These are phyloP conservation scores for Gisinianus flammeolus DNA, from an alignment of 2,888 invertebrate species.

Conservation along the genomic window DNA sequence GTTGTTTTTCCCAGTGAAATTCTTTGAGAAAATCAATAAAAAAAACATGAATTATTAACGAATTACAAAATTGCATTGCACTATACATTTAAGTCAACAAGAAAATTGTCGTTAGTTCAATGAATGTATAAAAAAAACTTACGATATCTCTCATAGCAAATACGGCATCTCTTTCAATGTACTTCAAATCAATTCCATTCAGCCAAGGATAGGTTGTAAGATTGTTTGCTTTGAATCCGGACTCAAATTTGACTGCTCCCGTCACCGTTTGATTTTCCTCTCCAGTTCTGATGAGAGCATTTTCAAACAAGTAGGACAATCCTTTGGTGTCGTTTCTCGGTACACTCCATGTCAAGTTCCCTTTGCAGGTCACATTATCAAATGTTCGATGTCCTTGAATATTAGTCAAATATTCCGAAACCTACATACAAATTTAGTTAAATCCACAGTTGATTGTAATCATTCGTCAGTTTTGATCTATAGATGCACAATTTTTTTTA, in stretches of 20 bases:
- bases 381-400: constrained; percentile 32
- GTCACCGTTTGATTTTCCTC: constrained; percentile 38
- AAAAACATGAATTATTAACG: neutral
- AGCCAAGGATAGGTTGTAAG: constrained; percentile 42
- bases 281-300: constrained; percentile 40
- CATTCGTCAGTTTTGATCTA: neutral
- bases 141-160: neutral
- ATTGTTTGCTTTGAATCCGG: constrained; percentile 37
- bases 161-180: constrained; percentile 45
- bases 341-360: constrained; percentile 45
- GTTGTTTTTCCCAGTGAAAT: constrained; percentile 1
- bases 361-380: constrained; percentile 27
- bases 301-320: constrained; percentile 40
- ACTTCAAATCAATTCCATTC: constrained; percentile 43
- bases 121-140: constrained; percentile 6
- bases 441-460: neutral
- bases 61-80: neutral
- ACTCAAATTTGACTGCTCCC: constrained; percentile 41
- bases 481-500: neutral
- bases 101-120: too few species aligned
- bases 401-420: neutral
- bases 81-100: neutral
- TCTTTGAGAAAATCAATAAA: neutral
- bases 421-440: neutral
- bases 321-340: constrained; percentile 27